phyloP scores from a whole-genome alignment of 2,113 vertebrate species.

The Falcunculus frontatus region DNA sequence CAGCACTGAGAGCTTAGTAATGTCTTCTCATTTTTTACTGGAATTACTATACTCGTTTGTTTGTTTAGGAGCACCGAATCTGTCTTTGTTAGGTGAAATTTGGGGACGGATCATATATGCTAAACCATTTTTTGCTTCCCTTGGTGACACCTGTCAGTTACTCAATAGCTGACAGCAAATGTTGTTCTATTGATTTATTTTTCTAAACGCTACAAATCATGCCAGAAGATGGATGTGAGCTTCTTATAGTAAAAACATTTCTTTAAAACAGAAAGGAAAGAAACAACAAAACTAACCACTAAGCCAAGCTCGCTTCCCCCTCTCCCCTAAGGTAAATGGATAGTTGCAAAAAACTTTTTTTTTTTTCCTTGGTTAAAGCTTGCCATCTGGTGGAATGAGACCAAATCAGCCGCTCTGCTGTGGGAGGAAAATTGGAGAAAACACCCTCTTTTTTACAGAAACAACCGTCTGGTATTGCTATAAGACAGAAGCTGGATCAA shows the following conservation, averaged over 20 bases:
- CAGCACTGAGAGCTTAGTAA: neutral
- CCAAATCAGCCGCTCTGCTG: neutral
- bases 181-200: neutral
- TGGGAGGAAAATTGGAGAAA: neutral
- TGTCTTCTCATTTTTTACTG: neutral
- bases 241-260: neutral
- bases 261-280: neutral
- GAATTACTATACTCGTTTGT: neutral
- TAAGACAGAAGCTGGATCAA: constrained; percentile 45
- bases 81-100: neutral
- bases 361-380: constrained; percentile 45
- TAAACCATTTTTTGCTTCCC: neutral
- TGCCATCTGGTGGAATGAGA: constrained; percentile 67
- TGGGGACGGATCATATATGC: neutral
- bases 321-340: neutral
- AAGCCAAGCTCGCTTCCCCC: neutral
- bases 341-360: neutral
- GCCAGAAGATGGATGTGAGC: constrained; percentile 6
- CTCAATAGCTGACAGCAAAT: neutral
- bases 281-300: neutral
- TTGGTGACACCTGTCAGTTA: constrained; percentile 18
- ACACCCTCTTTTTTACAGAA: neutral
- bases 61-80: neutral
- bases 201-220: constrained; percentile 1
- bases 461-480: neutral